phyloP scores from a whole-genome alignment of 2,888 invertebrate genomes.

The Caenorhabditis drosophilae region DNA sequence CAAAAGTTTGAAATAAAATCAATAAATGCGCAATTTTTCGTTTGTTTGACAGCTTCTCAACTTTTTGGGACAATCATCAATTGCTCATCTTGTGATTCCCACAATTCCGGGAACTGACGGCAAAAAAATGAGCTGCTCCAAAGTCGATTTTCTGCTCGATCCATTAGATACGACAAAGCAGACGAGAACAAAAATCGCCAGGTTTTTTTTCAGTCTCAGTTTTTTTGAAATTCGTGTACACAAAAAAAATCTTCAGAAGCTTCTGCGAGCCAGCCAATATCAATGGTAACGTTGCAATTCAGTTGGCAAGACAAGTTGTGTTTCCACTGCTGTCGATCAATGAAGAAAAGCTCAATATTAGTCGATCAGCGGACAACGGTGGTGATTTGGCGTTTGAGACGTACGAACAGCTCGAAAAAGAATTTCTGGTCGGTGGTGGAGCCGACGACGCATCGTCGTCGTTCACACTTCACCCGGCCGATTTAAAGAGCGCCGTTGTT shows the following conservation, averaged over 20 bases:
- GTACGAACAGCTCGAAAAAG: conserved; percentile 81
- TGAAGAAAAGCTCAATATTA: conserved; percentile 51
- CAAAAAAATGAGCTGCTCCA: conserved; percentile 52
- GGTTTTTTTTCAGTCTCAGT: conserved; percentile 11
- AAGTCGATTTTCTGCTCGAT: conserved; percentile 56
- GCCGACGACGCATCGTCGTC: no score
- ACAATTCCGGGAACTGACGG: conserved; percentile 55
- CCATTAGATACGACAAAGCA: conserved; percentile 64
- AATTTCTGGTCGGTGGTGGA: conserved; percentile 77
- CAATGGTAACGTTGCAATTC: conserved; percentile 58
- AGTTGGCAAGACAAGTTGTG: conserved; percentile 52
- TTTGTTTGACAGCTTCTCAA: conserved; percentile 47
- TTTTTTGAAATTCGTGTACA: no score
- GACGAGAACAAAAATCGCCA: conserved; percentile 57
- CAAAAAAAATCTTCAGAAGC: conserved; percentile 46
- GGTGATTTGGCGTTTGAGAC: conserved; percentile 79
- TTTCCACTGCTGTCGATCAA: conserved; percentile 50
- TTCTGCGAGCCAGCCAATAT: conserved; percentile 67
- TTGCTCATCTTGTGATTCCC: conserved; percentile 40
- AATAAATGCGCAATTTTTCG: conserved; percentile 5
- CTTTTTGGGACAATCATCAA: conserved; percentile 35
- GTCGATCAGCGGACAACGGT: conserved; percentile 76
- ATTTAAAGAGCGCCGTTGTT: conserved; percentile 86
- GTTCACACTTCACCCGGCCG: conserved; percentile 83
- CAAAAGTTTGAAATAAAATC: conserved; percentile 22